Conservation (phyloP, 2,797 vertebrate genomes). For the Ceyx erithaca region DNA sequence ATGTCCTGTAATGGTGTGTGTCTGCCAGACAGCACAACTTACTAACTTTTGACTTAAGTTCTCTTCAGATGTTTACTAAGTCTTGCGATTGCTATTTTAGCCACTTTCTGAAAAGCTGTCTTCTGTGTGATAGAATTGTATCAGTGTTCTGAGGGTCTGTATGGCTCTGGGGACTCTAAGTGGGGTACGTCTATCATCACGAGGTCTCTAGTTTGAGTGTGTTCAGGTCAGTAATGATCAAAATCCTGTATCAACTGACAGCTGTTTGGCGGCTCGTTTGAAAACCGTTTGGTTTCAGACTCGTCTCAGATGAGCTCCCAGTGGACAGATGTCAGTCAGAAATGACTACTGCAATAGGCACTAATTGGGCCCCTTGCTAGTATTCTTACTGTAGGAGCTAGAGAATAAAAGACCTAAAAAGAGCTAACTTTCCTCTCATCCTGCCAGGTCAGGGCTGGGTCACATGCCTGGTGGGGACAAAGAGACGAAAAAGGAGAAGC, state of each 20-base stretch:
- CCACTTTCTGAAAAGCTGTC: not conserved
- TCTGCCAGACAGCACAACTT: not conserved
- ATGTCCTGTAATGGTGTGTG: not conserved
- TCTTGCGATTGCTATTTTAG: not conserved
- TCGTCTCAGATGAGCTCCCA: not conserved
- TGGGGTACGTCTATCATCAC: not conserved
- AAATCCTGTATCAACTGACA: not conserved
- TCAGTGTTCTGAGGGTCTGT: not conserved
- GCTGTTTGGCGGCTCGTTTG: constrained; percentile 1
- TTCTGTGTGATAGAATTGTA: not conserved
- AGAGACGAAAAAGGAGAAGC: not conserved
- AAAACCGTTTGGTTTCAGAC: not conserved
- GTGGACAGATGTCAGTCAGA: not conserved
- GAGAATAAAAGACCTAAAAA: not conserved
- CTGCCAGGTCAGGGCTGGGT: not conserved
- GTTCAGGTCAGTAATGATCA: not conserved
- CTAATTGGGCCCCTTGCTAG: not conserved
- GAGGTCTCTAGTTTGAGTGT: not conserved
- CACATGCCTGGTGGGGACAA: not conserved
- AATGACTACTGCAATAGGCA: not conserved
- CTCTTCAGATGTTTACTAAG: not conserved
- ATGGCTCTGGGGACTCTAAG: not conserved
- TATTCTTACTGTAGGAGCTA: not conserved
- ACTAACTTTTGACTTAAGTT: not conserved
- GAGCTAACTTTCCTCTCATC: not conserved